A percentile compares a stretch with the other conserved stretches of the same genome.
Conservation (phyloP, 2,888 invertebrate genomes). For the Abrostola triplasia region DNA sequence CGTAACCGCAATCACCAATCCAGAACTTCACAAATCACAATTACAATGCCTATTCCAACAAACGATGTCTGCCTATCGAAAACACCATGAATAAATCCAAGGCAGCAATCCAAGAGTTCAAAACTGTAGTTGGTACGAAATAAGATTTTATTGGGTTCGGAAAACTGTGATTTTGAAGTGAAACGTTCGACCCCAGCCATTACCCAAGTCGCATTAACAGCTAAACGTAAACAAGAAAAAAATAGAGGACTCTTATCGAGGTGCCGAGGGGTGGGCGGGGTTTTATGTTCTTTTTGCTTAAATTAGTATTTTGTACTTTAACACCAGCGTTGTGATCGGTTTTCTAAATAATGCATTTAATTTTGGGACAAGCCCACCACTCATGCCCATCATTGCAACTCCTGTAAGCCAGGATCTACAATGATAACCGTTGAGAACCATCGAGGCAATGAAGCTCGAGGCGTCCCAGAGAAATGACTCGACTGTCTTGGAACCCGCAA, state of each 20-base stretch:
- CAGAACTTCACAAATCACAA: background rate
- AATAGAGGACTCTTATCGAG: background rate
- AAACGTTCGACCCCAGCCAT: constrained; percentile 48
- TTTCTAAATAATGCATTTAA: background rate
- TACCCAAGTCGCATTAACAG: constrained; percentile 41
- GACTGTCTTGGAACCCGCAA: too few species aligned
- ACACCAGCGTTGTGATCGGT: background rate
- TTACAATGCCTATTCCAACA: constrained; percentile 4
- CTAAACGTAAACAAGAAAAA: constrained; percentile 37
- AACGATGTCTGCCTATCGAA: constrained; percentile 28
- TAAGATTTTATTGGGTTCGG: constrained; percentile 58
- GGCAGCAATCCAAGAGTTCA: constrained; percentile 48
- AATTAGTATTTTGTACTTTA: constrained; percentile 1
- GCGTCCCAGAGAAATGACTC: too few species aligned
- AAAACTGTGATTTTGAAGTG: constrained; percentile 49
- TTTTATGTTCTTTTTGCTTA: constrained; percentile 1
- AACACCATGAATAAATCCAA: constrained; percentile 51
- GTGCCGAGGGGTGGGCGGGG: background rate
- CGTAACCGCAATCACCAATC: too few species aligned
- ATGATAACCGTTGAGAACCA: too few species aligned
- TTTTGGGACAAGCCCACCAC: too few species aligned
- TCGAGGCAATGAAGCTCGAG: too few species aligned
- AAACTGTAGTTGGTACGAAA: constrained; percentile 58
- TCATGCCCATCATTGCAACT: too few species aligned
- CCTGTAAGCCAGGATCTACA: too few species aligned